Evolutionary conservation across 1,140 invertebrate genomes (phyloP).

Genomic region (Argopecten irradians): DNA sequence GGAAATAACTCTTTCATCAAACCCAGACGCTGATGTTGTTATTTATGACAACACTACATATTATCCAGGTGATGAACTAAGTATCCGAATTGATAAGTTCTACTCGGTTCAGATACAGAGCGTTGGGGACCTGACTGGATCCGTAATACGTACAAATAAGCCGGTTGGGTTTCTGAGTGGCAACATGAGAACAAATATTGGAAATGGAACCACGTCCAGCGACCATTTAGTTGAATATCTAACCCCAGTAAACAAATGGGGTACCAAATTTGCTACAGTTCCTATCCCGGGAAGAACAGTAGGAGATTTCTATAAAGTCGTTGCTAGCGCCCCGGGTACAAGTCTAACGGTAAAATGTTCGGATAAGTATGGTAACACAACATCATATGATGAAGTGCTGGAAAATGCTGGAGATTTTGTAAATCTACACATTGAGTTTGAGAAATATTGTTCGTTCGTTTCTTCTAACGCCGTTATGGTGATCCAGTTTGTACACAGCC

Average conservation of each 20-base stretch:
- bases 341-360: constrained; percentile 42
- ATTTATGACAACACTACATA: constrained; percentile 51
- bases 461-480: constrained; percentile 42
- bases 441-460: constrained; percentile 31
- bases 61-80: constrained; percentile 42
- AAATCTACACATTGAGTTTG: constrained; percentile 24
- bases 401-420: constrained; percentile 21
- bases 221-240: constrained; percentile 69
- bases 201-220: constrained; percentile 20
- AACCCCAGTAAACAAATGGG: constrained; percentile 66
- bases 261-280: constrained; percentile 60
- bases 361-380: background rate
- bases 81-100: constrained; percentile 50
- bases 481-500: constrained; percentile 44
- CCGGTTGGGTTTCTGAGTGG: constrained; percentile 64
- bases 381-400: constrained; percentile 19
- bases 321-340: constrained; percentile 58
- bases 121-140: constrained; percentile 62
- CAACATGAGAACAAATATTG: constrained; percentile 58
- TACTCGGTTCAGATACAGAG: constrained; percentile 57
- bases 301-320: constrained; percentile 61
- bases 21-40: constrained; percentile 34
- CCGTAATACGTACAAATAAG: constrained; percentile 56
- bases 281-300: constrained; percentile 56
- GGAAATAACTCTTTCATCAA: constrained; percentile 27